Conservation (phyloP, 2,113 vertebrate species). For the Cromileptes altivelis region DNA sequence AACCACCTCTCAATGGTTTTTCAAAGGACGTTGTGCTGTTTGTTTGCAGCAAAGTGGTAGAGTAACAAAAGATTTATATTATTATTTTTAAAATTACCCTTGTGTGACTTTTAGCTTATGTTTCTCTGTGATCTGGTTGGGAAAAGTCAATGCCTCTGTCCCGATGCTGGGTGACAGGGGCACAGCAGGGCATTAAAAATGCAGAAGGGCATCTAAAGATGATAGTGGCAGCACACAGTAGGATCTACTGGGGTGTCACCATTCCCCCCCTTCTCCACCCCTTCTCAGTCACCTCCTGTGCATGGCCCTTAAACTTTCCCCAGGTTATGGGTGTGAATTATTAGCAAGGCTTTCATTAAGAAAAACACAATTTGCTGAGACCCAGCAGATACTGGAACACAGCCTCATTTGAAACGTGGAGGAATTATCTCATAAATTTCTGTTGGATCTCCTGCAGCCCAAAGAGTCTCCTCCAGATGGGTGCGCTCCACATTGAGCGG, state of each 20-base stretch:
- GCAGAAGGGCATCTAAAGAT: conserved; percentile 63
- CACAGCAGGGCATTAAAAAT: conserved; percentile 70
- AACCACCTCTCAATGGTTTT: conserved; percentile 36
- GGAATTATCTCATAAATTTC: conserved; percentile 46
- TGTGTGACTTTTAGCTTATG: conserved; percentile 52
- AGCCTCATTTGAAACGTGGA: conserved; percentile 48
- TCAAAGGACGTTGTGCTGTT: conserved; percentile 24
- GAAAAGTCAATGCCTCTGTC: conserved; percentile 30
- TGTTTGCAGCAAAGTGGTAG: conserved; percentile 21
- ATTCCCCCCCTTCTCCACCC: not conserved
- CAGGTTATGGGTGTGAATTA: conserved; percentile 66
- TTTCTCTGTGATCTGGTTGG: conserved; percentile 25
- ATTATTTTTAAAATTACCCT: conserved; percentile 43
- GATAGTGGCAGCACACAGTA: conserved; percentile 57
- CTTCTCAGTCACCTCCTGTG: conserved; percentile 32
- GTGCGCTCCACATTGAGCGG: conserved; percentile 42
- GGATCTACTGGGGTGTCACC: conserved; percentile 67
- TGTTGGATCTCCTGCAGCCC: conserved; percentile 53
- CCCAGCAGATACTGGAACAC: conserved; percentile 46
- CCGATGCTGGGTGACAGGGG: conserved; percentile 44
- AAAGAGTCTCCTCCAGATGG: conserved; percentile 69
- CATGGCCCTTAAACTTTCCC: conserved; percentile 56
- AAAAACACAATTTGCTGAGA: conserved; percentile 58
- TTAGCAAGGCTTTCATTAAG: conserved; percentile 68
- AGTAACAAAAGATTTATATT: conserved; percentile 27